Percentiles rank a stretch among this genome's conserved stretches.
phyloP scores from a whole-genome alignment of 2,888 invertebrate genomes.

The Chrysopilus asiliformis region DNA sequence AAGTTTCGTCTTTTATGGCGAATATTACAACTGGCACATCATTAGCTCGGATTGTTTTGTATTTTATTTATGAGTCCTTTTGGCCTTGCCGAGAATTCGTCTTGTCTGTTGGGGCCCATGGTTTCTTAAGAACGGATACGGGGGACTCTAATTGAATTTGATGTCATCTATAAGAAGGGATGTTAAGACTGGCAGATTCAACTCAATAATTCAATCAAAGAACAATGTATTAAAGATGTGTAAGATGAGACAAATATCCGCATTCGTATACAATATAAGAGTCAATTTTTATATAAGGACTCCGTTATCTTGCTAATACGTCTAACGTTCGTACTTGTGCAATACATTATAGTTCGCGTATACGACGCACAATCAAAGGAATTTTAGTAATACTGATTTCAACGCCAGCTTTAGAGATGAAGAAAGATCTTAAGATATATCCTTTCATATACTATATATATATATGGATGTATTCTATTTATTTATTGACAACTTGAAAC shows the following conservation, averaged over 20 bases:
- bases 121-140: constrained; percentile 1
- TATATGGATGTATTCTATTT: too few species aligned
- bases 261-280: neutral
- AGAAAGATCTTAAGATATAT: too few species aligned
- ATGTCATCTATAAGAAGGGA: constrained; percentile 7
- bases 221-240: constrained; percentile 2
- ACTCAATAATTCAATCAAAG: constrained; percentile 11
- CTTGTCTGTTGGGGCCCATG: constrained; percentile 3
- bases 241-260: neutral
- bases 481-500: neutral
- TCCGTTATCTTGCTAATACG: too few species aligned
- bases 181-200: constrained; percentile 4
- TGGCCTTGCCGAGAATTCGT: constrained; percentile 5
- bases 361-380: too few species aligned
- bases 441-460: too few species aligned
- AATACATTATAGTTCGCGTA: too few species aligned
- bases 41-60: constrained; percentile 10
- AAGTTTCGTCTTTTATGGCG: too few species aligned
- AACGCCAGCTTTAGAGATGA: too few species aligned
- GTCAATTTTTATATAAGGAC: too few species aligned
- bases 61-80: constrained; percentile 12
- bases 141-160: constrained; percentile 8
- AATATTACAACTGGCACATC: constrained; percentile 10
- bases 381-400: too few species aligned
- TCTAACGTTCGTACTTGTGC: too few species aligned